Evolutionary conservation across 1,140 invertebrate species (phyloP).

Genomic region (Spodoptera litura): DNA sequence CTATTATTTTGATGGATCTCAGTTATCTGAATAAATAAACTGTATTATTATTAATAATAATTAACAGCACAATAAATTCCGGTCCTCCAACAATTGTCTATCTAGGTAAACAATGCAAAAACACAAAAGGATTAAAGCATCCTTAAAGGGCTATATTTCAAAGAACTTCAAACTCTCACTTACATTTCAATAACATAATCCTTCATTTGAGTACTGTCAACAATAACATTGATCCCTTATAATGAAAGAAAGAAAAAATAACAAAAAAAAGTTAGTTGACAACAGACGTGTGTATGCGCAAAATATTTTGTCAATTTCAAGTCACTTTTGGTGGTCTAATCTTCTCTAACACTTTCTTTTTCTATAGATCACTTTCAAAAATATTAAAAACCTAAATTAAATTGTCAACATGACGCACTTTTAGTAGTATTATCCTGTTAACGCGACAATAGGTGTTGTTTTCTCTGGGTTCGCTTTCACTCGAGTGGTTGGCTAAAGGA

Average conservation of each 20-base stretch:
- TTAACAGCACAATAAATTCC: not conserved
- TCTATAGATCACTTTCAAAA: constrained; percentile 56
- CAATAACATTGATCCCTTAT: constrained; percentile 57
- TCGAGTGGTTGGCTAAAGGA: constrained; percentile 51
- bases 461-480: constrained; percentile 69
- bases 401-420: constrained; percentile 75
- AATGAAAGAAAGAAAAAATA: constrained; percentile 39
- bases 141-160: constrained; percentile 18
- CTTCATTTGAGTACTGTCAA: constrained; percentile 26
- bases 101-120: not conserved
- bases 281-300: constrained; percentile 68
- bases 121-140: constrained; percentile 6
- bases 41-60: no score
- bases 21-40: no score
- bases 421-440: constrained; percentile 61
- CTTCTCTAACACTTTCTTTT: constrained; percentile 61
- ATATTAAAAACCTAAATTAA: constrained; percentile 71
- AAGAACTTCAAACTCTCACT: constrained; percentile 27
- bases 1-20: no score
- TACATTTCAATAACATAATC: constrained; percentile 28
- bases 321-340: constrained; percentile 78
- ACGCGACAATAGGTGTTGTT: constrained; percentile 60
- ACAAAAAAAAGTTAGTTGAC: constrained; percentile 61
- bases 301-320: constrained; percentile 83
- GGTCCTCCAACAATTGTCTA: not conserved